These are phyloP conservation scores for Eupithecia subumbrata DNA, from an alignment of 2,888 invertebrate species.

Conservation along the genomic window DNA sequence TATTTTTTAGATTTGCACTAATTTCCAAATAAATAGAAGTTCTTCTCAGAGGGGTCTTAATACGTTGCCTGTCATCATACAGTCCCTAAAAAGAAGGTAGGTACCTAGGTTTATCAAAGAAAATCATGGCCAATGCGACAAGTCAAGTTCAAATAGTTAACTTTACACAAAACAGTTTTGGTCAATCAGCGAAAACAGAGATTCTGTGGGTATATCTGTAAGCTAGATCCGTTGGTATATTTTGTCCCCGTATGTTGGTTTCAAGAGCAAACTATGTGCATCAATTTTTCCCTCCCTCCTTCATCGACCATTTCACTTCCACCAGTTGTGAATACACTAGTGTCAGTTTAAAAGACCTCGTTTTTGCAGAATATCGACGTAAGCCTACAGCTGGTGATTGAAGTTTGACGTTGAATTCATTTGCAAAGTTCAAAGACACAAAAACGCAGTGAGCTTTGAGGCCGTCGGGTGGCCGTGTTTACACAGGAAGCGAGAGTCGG, in stretches of 20 bases:
- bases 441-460: constrained; percentile 49
- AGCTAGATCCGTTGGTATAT: neutral
- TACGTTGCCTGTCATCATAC: no score
- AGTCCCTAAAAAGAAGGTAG: no score
- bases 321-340: neutral
- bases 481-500: neutral
- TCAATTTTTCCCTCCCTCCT: neutral
- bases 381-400: constrained; percentile 42
- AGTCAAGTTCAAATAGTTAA: neutral
- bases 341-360: neutral
- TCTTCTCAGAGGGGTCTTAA: neutral
- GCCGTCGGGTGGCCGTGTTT: constrained; percentile 22
- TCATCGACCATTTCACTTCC: neutral
- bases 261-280: neutral
- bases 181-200: neutral
- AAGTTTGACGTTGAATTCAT: constrained; percentile 52
- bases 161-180: neutral
- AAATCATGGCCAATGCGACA: neutral
- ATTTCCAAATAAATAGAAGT: neutral
- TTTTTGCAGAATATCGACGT: constrained; percentile 10
- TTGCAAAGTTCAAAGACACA: constrained; percentile 52
- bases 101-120: neutral
- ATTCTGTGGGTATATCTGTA: neutral
- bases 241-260: neutral
- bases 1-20: neutral